Evolutionary conservation across 2,113 vertebrate genomes (phyloP).

Genomic region (Aegithalos caudatus): DNA sequence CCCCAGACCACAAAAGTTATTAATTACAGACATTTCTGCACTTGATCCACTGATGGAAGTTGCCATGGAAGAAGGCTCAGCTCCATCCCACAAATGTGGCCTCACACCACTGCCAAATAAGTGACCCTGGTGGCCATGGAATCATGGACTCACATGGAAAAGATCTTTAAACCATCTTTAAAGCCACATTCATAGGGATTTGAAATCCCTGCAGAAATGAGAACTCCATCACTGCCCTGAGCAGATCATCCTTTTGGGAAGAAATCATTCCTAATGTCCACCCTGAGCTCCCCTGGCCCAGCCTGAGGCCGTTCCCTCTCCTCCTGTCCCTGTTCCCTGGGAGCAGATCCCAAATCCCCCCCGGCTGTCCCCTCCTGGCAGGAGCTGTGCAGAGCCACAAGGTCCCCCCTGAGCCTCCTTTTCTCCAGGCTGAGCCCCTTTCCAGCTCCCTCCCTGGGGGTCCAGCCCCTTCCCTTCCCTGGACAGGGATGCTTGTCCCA

Average conservation of each 20-base stretch:
- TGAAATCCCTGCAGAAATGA: not conserved
- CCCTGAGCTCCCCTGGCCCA: rapidly evolving
- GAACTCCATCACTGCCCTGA: no score
- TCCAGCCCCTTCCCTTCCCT: not conserved
- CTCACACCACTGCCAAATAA: not conserved
- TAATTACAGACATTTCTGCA: not conserved
- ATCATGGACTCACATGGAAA: not conserved
- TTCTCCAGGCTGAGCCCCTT: not conserved
- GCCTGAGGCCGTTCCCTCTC: rapidly evolving
- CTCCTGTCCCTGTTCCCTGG: not conserved
- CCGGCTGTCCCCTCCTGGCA: rapidly evolving
- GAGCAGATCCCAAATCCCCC: rapidly evolving
- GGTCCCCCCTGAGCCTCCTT: not conserved
- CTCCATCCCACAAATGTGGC: not conserved
- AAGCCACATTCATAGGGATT: not conserved
- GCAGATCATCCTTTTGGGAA: not conserved
- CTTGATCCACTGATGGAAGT: not conserved
- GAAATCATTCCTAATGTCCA: not conserved
- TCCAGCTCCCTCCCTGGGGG: not conserved
- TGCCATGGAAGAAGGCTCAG: not conserved
- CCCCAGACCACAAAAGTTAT: not conserved
- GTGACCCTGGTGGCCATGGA: not conserved
- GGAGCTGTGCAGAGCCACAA: not conserved
- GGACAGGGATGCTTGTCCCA: not conserved
- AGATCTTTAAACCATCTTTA: not conserved